Evolutionary conservation across 2,888 invertebrate species (phyloP), one percentile per base, ranked within the genome.

Genomic region (Diarsia dahlii): DNA sequence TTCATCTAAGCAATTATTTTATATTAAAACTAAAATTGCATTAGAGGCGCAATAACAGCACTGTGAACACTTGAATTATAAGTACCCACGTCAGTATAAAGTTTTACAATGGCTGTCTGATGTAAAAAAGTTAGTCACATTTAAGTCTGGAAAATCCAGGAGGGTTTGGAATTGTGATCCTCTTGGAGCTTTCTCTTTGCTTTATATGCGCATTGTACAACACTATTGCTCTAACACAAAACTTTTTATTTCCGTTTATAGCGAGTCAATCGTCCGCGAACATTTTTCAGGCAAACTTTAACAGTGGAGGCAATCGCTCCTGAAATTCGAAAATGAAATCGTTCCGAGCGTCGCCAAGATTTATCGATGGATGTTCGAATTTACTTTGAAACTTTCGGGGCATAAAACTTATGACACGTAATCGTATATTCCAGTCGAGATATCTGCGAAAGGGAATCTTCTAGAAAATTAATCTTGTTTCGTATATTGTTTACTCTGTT

Each of bases 271-370:
- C 96, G 96, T 94, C 95, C 95, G 95, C 94, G 95, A 96, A 96
- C 95, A 96, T 95, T 96, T 96, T 96, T 96, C 96, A 96, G 95
- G 95, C 95, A 96, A 96, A 96, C 95, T 96, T 96, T 96, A 96
- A 96, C 96, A 96, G 95, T 95, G 93, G 95, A 95, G 95, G 95
- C 96, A 96, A 96, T 96, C 96, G 96, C 93, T 96, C 95, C 96
- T 95, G 96, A 96, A 96, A 96, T 96, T 95, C 96, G 96, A 96
- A 96, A 96, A 96, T 96, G 96, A 96, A 96, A 96, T 96, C 96
- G 96, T 95, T 95, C 94, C 92, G 93, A 95, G 95, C 95, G 95
- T 95, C 96, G 95, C 96, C 94, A 95, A 96, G 96, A 96, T 96
- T 96, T 96, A 96, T 96, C 95, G 96, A 95, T 96, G 94, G 94